A percentile compares a stretch with the other conserved stretches of the same genome.
phyloP scores from a whole-genome alignment of 2,797 vertebrate genomes.

The Helostoma temminkii region DNA sequence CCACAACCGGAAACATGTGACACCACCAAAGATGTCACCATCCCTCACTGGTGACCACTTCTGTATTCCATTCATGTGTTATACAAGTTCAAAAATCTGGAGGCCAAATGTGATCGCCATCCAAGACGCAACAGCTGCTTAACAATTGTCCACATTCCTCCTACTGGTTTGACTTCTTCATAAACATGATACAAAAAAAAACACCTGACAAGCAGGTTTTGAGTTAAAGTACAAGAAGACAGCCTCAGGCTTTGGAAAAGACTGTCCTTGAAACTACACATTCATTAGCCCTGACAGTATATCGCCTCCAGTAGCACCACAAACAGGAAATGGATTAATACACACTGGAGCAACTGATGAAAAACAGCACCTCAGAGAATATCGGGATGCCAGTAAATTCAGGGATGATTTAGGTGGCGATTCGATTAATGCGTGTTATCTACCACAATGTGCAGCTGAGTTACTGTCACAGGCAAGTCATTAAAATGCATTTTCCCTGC shows the following conservation, averaged over 20 bases:
- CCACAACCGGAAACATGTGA: conserved; percentile 19
- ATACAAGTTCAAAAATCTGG: conserved; percentile 23
- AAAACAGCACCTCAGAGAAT: conserved; percentile 33
- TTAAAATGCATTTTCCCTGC: conserved; percentile 24
- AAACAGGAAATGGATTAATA: conserved; percentile 33
- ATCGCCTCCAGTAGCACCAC: conserved; percentile 21
- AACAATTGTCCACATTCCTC: conserved; percentile 2
- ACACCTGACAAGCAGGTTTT: conserved; percentile 9
- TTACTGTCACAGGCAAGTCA: conserved; percentile 11
- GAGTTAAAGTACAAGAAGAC: conserved; percentile 5
- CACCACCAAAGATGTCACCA: background rate
- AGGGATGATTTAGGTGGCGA: conserved; percentile 2
- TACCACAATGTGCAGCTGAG: background rate
- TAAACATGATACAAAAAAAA: background rate
- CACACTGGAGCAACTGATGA: conserved; percentile 16
- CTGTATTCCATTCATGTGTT: conserved; percentile 32
- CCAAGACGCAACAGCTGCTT: conserved; percentile 23
- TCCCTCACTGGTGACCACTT: conserved; percentile 43
- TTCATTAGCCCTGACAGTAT: conserved; percentile 12
- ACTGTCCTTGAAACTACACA: conserved; percentile 37
- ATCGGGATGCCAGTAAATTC: conserved; percentile 43
- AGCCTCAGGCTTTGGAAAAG: background rate
- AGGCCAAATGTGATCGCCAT: conserved; percentile 3
- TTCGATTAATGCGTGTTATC: conserved; percentile 26
- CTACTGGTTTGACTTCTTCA: background rate